Conservation (phyloP, 2,888 invertebrate genomes). For the Baronia brevicornis region DNA sequence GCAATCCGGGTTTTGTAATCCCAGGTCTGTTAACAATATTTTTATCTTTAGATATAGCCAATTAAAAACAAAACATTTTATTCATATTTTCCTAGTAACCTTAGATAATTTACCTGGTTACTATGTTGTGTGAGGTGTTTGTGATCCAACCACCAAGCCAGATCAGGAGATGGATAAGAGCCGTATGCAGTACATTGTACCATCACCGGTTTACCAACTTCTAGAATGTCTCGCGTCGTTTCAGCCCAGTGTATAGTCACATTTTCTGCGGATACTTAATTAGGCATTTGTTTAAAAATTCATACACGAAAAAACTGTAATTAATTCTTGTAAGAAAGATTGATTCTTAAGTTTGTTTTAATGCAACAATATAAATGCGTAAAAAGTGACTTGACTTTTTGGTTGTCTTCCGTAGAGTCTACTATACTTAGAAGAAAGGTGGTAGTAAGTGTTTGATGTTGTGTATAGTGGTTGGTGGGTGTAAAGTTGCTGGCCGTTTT, state of each 20-base stretch:
- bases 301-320: not conserved
- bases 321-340: conserved; percentile 3
- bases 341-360: too few species aligned
- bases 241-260: conserved; percentile 61
- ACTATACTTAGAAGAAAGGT: too few species aligned
- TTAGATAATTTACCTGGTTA: conserved; percentile 58
- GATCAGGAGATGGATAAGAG: conserved; percentile 61
- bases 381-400: too few species aligned
- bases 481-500: too few species aligned
- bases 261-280: conserved; percentile 61
- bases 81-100: too few species aligned
- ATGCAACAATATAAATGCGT: too few species aligned
- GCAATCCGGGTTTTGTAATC: conserved; percentile 43
- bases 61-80: too few species aligned
- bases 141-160: conserved; percentile 66
- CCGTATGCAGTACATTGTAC: conserved; percentile 61
- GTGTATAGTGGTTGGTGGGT: too few species aligned
- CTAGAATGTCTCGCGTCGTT: conserved; percentile 49
- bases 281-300: conserved; percentile 1
- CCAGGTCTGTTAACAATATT: conserved; percentile 45
- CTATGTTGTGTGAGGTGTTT: conserved; percentile 61
- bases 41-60: not conserved
- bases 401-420: too few species aligned
- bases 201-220: conserved; percentile 46
- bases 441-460: too few species aligned